A percentile compares a stretch with the other conserved stretches of the same genome.
Evolutionary conservation across 2,888 invertebrate genomes (phyloP).

Genomic region (Cryptocephalus moraei): DNA sequence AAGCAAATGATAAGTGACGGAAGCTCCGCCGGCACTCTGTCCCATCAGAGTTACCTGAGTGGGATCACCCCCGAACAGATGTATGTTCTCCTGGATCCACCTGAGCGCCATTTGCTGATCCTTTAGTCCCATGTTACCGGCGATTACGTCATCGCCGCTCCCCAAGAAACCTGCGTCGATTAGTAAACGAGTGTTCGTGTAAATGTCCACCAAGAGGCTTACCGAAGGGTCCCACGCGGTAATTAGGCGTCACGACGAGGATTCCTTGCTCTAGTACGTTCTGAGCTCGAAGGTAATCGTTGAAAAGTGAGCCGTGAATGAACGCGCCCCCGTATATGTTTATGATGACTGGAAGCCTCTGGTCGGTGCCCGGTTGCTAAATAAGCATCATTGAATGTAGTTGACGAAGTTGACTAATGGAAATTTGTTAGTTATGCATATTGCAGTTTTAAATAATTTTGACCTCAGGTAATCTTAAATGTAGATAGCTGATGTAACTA

Average conservation of each 20-base stretch:
- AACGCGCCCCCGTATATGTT: constrained; percentile 21
- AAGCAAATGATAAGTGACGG: constrained; percentile 21
- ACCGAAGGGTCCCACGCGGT: constrained; percentile 22
- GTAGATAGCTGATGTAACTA: no score
- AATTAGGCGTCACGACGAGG: constrained; percentile 19
- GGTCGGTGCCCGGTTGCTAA: constrained; percentile 9
- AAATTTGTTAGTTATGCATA: no score
- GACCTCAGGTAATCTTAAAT: no score
- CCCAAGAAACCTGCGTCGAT: constrained; percentile 23
- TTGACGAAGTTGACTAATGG: no score
- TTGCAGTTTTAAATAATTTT: no score
- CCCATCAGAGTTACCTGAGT: constrained; percentile 23
- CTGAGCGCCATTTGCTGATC: constrained; percentile 25
- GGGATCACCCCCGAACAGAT: constrained; percentile 28
- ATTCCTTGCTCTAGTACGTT: constrained; percentile 18
- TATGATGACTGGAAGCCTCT: constrained; percentile 18
- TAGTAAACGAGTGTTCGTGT: not conserved
- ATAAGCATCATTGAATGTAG: no score
- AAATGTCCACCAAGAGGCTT: not conserved
- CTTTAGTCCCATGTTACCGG: constrained; percentile 28
- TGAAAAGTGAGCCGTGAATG: constrained; percentile 12
- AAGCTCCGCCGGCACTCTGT: constrained; percentile 27
- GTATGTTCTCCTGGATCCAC: constrained; percentile 26
- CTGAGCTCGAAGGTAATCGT: constrained; percentile 10
- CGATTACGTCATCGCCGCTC: constrained; percentile 23